Conservation (phyloP, 2,888 invertebrate species). For the Corbicula japonica region DNA sequence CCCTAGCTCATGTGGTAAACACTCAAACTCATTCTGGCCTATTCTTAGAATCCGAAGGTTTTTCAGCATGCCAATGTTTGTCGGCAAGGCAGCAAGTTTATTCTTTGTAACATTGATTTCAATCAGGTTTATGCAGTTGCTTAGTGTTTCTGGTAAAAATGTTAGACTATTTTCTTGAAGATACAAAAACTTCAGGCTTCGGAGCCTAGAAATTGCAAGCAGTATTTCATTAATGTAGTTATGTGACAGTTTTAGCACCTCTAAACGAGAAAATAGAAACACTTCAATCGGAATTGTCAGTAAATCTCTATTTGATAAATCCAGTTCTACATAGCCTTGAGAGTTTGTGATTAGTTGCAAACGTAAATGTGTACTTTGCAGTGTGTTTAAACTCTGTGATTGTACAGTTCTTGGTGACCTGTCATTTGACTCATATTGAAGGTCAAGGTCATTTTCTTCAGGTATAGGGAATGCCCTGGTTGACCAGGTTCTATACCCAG, state of each 20-base stretch:
- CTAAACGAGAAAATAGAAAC: constrained; percentile 76
- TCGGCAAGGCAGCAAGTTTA: constrained; percentile 76
- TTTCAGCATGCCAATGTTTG: constrained; percentile 66
- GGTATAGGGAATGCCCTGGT: constrained; percentile 47
- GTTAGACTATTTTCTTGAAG: constrained; percentile 78
- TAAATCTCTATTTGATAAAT: constrained; percentile 75
- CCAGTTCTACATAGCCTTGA: constrained; percentile 76
- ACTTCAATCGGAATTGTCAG: constrained; percentile 76
- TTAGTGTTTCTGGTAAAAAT: constrained; percentile 81
- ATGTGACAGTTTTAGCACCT: constrained; percentile 79
- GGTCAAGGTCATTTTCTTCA: constrained; percentile 17
- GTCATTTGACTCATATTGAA: constrained; percentile 25
- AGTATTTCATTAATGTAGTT: constrained; percentile 82
- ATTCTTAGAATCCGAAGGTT: constrained; percentile 74
- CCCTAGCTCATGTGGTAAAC: constrained; percentile 82
- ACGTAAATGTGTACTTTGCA: constrained; percentile 47
- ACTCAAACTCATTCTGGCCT: constrained; percentile 81
- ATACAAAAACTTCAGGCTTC: constrained; percentile 78
- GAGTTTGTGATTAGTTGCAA: constrained; percentile 69
- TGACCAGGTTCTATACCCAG: constrained; percentile 63
- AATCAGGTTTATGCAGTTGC: constrained; percentile 80
- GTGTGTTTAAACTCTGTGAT: constrained; percentile 12
- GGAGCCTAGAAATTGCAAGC: constrained; percentile 76
- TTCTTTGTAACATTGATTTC: constrained; percentile 79
- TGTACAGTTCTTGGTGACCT: constrained; percentile 24